phyloP scores from a whole-genome alignment of 1,140 invertebrate genomes.

The Uloborus diversus region DNA sequence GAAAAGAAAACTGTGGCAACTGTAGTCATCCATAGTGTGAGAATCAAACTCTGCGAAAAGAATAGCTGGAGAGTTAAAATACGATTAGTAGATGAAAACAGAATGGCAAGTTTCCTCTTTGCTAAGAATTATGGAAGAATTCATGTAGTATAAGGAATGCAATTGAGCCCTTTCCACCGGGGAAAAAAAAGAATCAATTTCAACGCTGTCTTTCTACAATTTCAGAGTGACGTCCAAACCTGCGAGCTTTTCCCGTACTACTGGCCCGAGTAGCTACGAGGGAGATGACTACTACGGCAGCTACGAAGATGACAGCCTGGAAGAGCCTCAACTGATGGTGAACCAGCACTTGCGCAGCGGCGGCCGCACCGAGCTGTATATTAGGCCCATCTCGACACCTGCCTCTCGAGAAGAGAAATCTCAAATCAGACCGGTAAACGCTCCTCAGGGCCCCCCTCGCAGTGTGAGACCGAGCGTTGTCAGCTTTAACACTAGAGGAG shows the following conservation, averaged over 20 bases:
- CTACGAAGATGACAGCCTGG: constrained; percentile 20
- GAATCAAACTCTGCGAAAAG: no score
- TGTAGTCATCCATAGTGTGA: no score
- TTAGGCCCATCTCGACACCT: constrained; percentile 23
- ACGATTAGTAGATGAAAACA: no score
- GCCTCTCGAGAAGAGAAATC: not conserved
- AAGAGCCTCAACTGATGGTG: constrained; percentile 39
- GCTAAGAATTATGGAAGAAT: no score
- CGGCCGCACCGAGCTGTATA: constrained; percentile 23
- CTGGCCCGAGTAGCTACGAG: not conserved
- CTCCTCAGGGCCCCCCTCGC: constrained; percentile 8
- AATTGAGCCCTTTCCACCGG: no score
- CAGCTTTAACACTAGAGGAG: constrained; percentile 5
- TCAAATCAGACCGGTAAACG: not conserved
- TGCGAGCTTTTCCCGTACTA: not conserved
- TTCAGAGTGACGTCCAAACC: constrained; percentile 10
- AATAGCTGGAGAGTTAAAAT: no score
- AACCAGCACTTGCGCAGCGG: constrained; percentile 41
- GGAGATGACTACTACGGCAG: constrained; percentile 32
- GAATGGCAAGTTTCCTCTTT: no score
- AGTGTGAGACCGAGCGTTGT: not conserved
- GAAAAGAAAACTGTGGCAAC: no score
- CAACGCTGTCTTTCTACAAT: no score
- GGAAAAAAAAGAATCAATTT: no score
- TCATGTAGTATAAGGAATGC: no score